Conservation (phyloP, 1,140 invertebrate species). For the Drosophila ananassae region DNA sequence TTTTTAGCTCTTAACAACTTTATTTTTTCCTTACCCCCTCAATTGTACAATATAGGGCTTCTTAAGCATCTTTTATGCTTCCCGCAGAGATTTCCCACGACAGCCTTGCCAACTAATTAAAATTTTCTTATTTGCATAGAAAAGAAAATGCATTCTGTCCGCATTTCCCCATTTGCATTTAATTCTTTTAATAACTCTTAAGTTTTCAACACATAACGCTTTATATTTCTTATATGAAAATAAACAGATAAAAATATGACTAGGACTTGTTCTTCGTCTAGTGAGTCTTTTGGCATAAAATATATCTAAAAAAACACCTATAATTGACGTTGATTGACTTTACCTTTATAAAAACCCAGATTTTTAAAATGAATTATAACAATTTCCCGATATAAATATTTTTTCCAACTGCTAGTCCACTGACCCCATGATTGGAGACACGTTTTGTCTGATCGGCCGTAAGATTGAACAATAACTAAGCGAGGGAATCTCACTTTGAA, state of each 20-base stretch:
- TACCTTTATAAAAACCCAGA: not conserved
- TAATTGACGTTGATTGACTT: not conserved
- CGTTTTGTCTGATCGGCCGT: constrained; percentile 14
- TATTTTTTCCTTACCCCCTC: not conserved
- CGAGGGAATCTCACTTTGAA: constrained; percentile 5
- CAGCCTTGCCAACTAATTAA: constrained; percentile 15
- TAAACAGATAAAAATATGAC: no score
- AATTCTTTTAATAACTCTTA: not conserved
- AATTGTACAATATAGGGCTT: not conserved
- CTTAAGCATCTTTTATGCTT: constrained; percentile 9
- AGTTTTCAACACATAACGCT: not conserved
- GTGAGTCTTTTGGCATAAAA: no score
- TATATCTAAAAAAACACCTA: no score
- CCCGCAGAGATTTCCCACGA: constrained; percentile 31
- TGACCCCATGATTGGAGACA: constrained; percentile 40
- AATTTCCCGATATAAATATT: not conserved
- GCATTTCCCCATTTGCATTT: constrained; percentile 10
- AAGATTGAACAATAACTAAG: constrained; percentile 30
- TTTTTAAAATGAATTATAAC: not conserved
- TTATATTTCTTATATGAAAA: no score
- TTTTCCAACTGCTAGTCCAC: constrained; percentile 24
- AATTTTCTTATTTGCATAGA: constrained; percentile 35
- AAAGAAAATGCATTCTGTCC: constrained; percentile 21
- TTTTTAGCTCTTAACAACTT: not conserved
- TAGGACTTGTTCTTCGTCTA: no score